Conservation (phyloP, 2,888 invertebrate species). For the Patella caerulea region DNA sequence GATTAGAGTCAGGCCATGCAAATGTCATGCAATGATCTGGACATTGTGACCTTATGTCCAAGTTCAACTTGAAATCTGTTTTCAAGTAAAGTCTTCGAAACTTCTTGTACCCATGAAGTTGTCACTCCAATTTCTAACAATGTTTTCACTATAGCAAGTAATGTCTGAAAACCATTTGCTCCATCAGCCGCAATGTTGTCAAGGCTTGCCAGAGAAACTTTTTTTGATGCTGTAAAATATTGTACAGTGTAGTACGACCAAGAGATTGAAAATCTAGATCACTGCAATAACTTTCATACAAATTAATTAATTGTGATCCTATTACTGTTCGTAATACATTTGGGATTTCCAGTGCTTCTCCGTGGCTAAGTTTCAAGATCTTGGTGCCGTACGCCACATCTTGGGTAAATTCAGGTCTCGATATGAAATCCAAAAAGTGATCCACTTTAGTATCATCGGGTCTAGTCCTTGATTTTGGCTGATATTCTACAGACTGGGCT, state of each 20-base stretch:
- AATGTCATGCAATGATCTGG: not conserved
- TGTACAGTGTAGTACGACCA: not conserved
- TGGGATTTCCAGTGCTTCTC: not conserved
- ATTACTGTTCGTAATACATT: not conserved
- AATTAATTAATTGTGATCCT: not conserved
- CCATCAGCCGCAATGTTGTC: not conserved
- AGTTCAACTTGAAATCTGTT: too few relatives aligned
- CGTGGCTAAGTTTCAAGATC: not conserved
- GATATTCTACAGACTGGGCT: not conserved
- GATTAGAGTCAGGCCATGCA: not conserved
- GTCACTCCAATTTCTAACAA: too few relatives aligned
- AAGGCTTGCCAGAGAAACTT: not conserved
- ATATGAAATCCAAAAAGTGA: not conserved
- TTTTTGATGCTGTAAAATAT: not conserved
- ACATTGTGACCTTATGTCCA: too few relatives aligned
- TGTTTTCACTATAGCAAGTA: not conserved
- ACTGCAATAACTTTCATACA: not conserved
- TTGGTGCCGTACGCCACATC: not conserved
- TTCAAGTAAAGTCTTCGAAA: too few relatives aligned
- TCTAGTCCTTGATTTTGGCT: not conserved
- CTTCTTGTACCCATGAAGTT: too few relatives aligned
- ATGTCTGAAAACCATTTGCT: not conserved
- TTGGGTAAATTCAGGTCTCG: not conserved
- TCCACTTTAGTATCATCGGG: not conserved
- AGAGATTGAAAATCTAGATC: not conserved